Evolutionary conservation across 2,797 vertebrate species (phyloP), one percentile per base, ranked within the genome.

Genomic region (Argentina silus): DNA sequence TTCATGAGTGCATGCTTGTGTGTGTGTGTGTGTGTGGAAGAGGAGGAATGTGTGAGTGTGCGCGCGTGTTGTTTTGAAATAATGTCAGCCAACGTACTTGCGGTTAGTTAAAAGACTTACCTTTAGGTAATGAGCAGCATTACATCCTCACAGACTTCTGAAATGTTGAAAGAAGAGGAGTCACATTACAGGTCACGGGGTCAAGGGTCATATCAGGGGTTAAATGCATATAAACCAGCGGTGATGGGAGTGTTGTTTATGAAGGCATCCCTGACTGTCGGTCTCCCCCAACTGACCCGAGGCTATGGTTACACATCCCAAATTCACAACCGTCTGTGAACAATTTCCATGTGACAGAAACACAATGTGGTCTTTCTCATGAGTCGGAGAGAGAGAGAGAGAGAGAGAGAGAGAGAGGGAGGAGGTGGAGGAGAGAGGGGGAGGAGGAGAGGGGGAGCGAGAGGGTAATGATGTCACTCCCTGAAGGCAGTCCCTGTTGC

Each of bases 391-490:
- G 27, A 36, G 27, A 23, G 36, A 36, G 5, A 51, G 15, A 55
- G 23, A 57, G 10, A 47, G 27, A 36, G 27, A 4, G 27, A 36
- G 27, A 23, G 36, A 36, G 5, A 51, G 15, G 57, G 23, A 57
- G 10, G 61, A 3, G 14, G 27, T n/a, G n/a, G 8, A 47, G 27
- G 36, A 50, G 42, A 5, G 47, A 53, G 50, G 36, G 36, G 7
- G 6, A 10, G 17, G 19, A 6, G 48, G 7, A 6, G 45, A 48
- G 8, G 0, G 23, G 23, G 14, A 61, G 73, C n/a, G 67, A 74
- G 64, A 63, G 53, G 71, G 67, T n/a, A 59, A 80, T 87, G 84
- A 86, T 84, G 85, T 89, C 83, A 87, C 79, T 68, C 77, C 79
- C 69, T 56, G 64, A 59, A 59, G 68, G 76, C 42, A 19, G 65